Evolutionary conservation across 2,888 invertebrate genomes (phyloP).

Genomic region (Drosophila parthenogenetica): DNA sequence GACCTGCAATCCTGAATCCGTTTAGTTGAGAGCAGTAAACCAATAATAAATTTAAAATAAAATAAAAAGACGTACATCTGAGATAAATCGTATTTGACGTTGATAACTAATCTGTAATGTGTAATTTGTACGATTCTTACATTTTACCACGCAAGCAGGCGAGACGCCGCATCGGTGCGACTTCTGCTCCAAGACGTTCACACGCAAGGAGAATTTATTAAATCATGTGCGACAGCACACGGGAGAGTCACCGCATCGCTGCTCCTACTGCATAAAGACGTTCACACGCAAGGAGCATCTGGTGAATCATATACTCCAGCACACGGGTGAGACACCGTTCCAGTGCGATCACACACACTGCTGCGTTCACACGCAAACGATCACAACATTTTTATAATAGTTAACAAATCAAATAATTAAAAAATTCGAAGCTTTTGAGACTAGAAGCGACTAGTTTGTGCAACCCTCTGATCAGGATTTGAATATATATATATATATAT

Average conservation of each 20-base stretch:
- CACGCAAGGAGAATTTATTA: conserved; percentile 93
- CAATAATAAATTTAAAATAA: background rate
- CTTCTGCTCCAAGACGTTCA: conserved; percentile 94
- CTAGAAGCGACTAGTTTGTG: too few relatives aligned
- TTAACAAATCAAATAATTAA: background rate
- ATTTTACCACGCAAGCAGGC: conserved; percentile 83
- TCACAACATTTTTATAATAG: conserved; percentile 85
- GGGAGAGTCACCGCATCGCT: conserved; percentile 94
- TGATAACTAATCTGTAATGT: conserved; percentile 87
- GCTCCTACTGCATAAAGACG: conserved; percentile 93
- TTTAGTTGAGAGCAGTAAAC: background rate
- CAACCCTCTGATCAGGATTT: too few relatives aligned
- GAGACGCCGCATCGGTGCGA: conserved; percentile 94
- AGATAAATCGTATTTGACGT: conserved; percentile 15
- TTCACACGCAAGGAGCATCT: conserved; percentile 96
- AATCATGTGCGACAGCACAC: conserved; percentile 93
- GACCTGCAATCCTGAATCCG: too few relatives aligned
- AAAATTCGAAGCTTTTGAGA: too few relatives aligned
- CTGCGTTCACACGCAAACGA: conserved; percentile 92
- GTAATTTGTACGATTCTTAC: conserved; percentile 32
- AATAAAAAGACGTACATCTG: background rate
- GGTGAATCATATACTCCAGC: conserved; percentile 93
- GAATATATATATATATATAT: too few relatives aligned
- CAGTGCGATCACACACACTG: conserved; percentile 90
- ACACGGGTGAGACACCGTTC: conserved; percentile 94